Evolutionary conservation across 2,888 invertebrate species (phyloP).

Genomic region (Lucinisca nassula): DNA sequence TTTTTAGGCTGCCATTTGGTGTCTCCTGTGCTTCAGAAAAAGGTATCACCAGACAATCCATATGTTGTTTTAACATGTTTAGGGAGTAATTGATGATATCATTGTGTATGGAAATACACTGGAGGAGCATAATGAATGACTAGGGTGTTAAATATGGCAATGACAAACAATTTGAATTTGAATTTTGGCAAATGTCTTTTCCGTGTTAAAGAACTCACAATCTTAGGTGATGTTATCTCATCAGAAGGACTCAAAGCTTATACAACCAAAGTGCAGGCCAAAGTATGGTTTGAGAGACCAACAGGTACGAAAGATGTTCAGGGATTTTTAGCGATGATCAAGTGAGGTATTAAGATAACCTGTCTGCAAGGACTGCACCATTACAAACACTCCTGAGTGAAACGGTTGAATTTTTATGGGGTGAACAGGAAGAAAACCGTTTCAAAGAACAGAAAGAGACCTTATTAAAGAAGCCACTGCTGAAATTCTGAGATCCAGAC

Average conservation of each 20-base stretch:
- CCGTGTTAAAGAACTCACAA: slow-evolving; percentile 37
- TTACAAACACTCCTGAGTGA: slow-evolving; percentile 19
- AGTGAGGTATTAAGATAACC: slow-evolving; percentile 21
- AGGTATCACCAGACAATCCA: slow-evolving; percentile 32
- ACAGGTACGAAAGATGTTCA: slow-evolving; percentile 37
- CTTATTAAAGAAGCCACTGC: slow-evolving; percentile 8
- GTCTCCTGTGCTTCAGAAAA: slow-evolving; percentile 55
- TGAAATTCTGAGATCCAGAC: slow-evolving; percentile 43
- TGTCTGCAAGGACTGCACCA: slow-evolving; percentile 29
- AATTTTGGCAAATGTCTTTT: slow-evolving; percentile 42
- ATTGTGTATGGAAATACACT: slow-evolving; percentile 46
- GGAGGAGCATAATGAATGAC: slow-evolving; percentile 47
- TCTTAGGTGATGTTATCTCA: slow-evolving; percentile 36
- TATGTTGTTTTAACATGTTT: slow-evolving; percentile 16
- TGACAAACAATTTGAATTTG: slow-evolving; percentile 42
- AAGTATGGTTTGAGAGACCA: slow-evolving; percentile 22
- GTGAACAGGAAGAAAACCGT: slow-evolving; percentile 18
- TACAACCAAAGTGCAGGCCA: slow-evolving; percentile 16
- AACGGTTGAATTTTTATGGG: slow-evolving; percentile 29
- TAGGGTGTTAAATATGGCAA: slow-evolving; percentile 31
- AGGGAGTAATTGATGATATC: slow-evolving; percentile 51
- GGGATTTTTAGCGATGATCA: slow-evolving; percentile 40
- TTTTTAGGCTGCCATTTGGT: slow-evolving; percentile 47
- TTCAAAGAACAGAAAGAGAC: slow-evolving; percentile 27
- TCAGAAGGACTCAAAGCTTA: slow-evolving; percentile 43